phyloP scores from a whole-genome alignment of 2,888 invertebrate genomes.

The Caenorhabditis sp. region DNA sequence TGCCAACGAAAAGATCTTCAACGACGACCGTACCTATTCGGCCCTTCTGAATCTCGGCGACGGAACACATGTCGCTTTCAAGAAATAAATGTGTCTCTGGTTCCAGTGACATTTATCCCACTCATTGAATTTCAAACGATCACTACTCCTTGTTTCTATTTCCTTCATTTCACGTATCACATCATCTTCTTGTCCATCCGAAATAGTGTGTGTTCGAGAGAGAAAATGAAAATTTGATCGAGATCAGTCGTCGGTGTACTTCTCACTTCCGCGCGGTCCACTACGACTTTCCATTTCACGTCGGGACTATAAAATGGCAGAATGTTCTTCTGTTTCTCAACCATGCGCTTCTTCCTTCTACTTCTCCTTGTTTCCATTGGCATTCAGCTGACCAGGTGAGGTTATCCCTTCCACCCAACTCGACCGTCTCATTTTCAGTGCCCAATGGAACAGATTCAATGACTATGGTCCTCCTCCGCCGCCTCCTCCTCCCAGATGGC shows the following conservation, averaged over 20 bases:
- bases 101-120: not conserved
- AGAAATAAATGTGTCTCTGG: conserved; percentile 62
- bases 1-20: conserved; percentile 40
- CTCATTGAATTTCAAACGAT: not conserved
- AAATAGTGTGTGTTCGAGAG: conserved; percentile 12
- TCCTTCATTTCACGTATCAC: not conserved
- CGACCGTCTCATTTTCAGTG: not conserved
- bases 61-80: conserved; percentile 78
- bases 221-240: conserved; percentile 37
- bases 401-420: not conserved
- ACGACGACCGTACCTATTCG: conserved; percentile 76
- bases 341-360: conserved; percentile 7
- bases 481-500: conserved; percentile 32
- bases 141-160: not conserved
- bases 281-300: conserved; percentile 20
- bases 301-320: conserved; percentile 11
- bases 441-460: conserved; percentile 35
- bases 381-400: not conserved
- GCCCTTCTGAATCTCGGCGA: conserved; percentile 80
- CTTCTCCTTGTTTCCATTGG: conserved; percentile 2
- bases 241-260: conserved; percentile 32
- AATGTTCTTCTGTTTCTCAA: not conserved
- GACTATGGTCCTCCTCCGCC: conserved; percentile 51
- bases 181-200: not conserved
- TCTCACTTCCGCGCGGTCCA: conserved; percentile 10